Conservation (phyloP, 2,113 vertebrate genomes). For the Thunnus thynnus region DNA sequence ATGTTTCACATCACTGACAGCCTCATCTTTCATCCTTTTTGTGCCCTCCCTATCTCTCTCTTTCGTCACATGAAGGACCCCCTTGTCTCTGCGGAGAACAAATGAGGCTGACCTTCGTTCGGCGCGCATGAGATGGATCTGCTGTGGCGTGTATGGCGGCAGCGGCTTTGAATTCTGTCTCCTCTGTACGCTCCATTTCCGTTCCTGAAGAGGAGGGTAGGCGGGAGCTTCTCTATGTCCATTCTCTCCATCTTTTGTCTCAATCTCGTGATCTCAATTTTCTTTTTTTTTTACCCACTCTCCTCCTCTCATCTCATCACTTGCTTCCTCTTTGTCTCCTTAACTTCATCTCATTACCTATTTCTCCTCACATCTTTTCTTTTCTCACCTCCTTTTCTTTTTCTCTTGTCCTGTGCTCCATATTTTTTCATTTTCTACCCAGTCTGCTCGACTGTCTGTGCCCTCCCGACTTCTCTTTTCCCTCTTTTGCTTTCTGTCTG, state of each 20-base stretch:
- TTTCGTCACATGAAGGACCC: constrained; percentile 60
- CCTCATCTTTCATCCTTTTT: constrained; percentile 53
- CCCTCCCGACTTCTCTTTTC: neutral
- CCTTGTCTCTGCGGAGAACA: constrained; percentile 54
- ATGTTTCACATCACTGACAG: constrained; percentile 25
- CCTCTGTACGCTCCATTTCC: constrained; percentile 43
- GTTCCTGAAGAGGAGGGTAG: constrained; percentile 27
- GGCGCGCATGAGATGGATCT: constrained; percentile 30
- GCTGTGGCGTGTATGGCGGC: constrained; percentile 3
- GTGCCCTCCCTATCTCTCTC: constrained; percentile 6
- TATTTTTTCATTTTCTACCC: constrained; percentile 14
- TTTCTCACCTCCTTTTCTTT: neutral
- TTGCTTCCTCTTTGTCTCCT: neutral
- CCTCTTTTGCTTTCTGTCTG: constrained; percentile 20
- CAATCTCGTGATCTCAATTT: constrained; percentile 36
- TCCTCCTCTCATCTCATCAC: constrained; percentile 4
- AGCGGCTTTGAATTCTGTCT: constrained; percentile 36
- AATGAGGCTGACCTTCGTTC: constrained; percentile 68
- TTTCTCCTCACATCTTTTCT: neutral
- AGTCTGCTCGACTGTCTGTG: neutral
- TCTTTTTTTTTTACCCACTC: neutral
- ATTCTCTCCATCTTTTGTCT: constrained; percentile 22
- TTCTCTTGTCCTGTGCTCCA: neutral
- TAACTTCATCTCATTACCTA: constrained; percentile 1
- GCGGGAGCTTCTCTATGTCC: constrained; percentile 10